Percentiles rank a stretch among this genome's conserved stretches.
Evolutionary conservation across 35 echinoderm and acorn worm genomes (phyloP).

Genomic region (Lytechinus pictus): DNA sequence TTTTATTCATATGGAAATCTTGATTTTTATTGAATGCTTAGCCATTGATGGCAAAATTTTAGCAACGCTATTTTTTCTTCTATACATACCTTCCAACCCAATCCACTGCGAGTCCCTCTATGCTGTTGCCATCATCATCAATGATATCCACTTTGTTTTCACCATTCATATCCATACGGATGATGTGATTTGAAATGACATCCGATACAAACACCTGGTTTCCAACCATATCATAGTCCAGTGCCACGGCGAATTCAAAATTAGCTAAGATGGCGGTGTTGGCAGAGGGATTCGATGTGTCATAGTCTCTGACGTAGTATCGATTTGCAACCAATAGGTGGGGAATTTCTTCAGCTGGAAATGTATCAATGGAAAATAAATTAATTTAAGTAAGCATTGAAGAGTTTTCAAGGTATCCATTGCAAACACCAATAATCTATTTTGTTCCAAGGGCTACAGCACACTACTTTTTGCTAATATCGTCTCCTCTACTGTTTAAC

Average conservation of each 20-base stretch:
- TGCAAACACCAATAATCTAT: no score
- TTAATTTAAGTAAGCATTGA: neutral
- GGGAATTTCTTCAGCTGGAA: slow-evolving; percentile 60
- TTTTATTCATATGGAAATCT: no score
- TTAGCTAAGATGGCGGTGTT: neutral
- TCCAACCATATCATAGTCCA: slow-evolving; percentile 65
- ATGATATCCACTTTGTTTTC: slow-evolving; percentile 56
- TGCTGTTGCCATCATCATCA: slow-evolving; percentile 35
- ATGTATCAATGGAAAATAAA: neutral
- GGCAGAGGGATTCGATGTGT: slow-evolving; percentile 48
- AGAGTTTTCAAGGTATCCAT: neutral
- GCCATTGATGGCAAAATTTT: no score
- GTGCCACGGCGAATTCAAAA: slow-evolving; percentile 23
- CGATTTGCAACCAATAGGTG: slow-evolving; percentile 73
- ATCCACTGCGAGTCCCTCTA: slow-evolving; percentile 79
- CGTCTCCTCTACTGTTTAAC: neutral
- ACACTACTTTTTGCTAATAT: neutral
- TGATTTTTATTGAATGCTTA: no score
- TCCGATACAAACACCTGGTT: slow-evolving; percentile 63
- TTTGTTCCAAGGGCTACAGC: no score
- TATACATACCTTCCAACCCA: slow-evolving; percentile 76
- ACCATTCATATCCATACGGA: slow-evolving; percentile 71
- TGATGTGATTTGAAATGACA: slow-evolving; percentile 5
- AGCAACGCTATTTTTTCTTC: no score
- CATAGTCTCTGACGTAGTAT: slow-evolving; percentile 80